These are phyloP conservation scores for Portunus trituberculatus DNA, from an alignment of 1,140 invertebrate species.

Conservation along the genomic window DNA sequence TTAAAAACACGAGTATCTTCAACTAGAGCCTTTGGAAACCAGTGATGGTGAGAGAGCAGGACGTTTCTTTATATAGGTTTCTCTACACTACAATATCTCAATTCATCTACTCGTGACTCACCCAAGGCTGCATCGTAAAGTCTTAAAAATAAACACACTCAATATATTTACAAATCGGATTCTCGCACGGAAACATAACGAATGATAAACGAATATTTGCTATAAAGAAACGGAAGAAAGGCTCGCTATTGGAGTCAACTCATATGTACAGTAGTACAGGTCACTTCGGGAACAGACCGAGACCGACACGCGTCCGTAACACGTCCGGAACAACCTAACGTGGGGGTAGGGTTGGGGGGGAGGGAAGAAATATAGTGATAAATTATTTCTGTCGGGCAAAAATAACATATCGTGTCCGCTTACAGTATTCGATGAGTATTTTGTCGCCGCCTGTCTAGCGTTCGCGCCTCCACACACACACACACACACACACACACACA, in stretches of 20 bases:
- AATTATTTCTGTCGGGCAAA: not conserved
- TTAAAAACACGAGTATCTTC: too few species aligned
- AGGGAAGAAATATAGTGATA: not conserved
- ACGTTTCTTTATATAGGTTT: too few species aligned
- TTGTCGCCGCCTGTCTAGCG: not conserved
- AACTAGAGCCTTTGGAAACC: too few species aligned
- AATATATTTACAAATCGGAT: not conserved
- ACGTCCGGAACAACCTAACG: not conserved
- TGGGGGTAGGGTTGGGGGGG: too few species aligned
- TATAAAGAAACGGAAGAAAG: not conserved
- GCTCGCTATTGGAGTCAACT: not conserved
- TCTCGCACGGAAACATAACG: not conserved
- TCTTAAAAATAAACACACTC: not conserved
- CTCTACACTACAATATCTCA: not conserved
- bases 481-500: conserved; percentile 48
- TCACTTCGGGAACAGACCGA: not conserved
- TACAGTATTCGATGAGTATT: not conserved
- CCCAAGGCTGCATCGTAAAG: not conserved
- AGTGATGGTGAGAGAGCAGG: too few species aligned
- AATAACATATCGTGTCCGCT: not conserved
- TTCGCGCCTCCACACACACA: not conserved
- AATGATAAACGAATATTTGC: not conserved
- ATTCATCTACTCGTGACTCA: not conserved
- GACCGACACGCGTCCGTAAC: not conserved
- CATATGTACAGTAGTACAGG: not conserved